Conservation (phyloP, 2,888 invertebrate genomes). For the Steromphala cineraria region DNA sequence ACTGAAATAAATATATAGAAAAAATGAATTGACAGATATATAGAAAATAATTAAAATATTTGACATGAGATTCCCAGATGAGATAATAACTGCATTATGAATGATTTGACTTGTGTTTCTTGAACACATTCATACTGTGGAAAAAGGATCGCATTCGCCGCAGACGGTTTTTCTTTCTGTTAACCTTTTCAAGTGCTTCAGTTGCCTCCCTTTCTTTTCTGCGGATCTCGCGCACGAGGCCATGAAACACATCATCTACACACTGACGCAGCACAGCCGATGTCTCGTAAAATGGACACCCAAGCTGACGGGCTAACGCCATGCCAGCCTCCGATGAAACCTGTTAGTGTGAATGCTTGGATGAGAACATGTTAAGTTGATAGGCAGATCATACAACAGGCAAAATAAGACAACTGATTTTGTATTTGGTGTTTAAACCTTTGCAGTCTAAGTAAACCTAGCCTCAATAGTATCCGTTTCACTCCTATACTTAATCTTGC, state of each 20-base stretch:
- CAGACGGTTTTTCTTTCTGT: constrained; percentile 47
- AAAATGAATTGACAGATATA: background rate
- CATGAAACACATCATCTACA: constrained; percentile 93
- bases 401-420: too few relatives aligned
- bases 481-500: too few relatives aligned
- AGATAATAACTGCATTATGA: background rate
- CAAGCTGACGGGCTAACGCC: constrained; percentile 87
- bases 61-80: constrained; percentile 26
- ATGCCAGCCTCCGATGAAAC: constrained; percentile 89
- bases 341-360: constrained; percentile 72
- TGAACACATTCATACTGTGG: constrained; percentile 49
- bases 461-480: too few relatives aligned
- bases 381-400: too few relatives aligned
- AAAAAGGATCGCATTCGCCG: constrained; percentile 53
- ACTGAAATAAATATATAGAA: too few relatives aligned
- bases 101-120: constrained; percentile 8
- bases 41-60: background rate
- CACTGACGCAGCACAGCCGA: constrained; percentile 91
- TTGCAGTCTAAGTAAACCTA: too few relatives aligned
- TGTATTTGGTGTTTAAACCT: too few relatives aligned
- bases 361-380: too few relatives aligned
- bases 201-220: constrained; percentile 58
- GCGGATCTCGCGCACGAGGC: constrained; percentile 90
- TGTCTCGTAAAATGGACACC: constrained; percentile 93
- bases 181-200: constrained; percentile 48